Base-by-base conservation (phyloP, 2,888 invertebrate species). In the Cantharis nigra region DNA sequence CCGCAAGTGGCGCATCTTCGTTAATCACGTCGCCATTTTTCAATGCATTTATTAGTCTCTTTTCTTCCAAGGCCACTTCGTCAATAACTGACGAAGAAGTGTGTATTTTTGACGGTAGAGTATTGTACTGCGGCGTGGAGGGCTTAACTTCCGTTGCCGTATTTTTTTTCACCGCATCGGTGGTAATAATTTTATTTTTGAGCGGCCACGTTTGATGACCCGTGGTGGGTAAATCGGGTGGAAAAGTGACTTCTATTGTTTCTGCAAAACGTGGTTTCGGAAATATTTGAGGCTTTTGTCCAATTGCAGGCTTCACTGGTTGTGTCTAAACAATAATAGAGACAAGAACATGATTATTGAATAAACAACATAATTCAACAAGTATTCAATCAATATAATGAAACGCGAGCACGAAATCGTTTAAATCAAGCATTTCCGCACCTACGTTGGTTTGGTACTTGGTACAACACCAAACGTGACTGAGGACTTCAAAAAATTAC, bases 41-140 rank as follows among this genome's bases (percentile, higher is more conserved):
- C 78, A 96, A 88, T 10, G 95, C 95, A 83, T 95, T 93, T 82
- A 96, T 92, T 79, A 96, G 90, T 72, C 94, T 90, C 87, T 95
- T 95, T 86, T 96, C 95, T 85, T 95, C 95, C 28, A 94, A 90
- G n/a, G 94, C 95, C 7, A 95, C 94, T 87, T 94, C 94, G 80
- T 93, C 91, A 75, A 92, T 88, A 65, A 81, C 82, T 7, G 81
- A 79, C 82, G 75, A 82, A 82, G 76, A 82, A 81, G 75, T 79
- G 78, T 69, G 72, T 72, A 82, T 82, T 82, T 84, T 70, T 13
- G 82, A 75, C 3, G 71, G 74, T 78, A 80, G 70, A 71, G 81
- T 82, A 63, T 82, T 78, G 75, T 78, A 81, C 16, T 77, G 77
- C 7, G 73, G 76, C 10, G 72, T 76, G 9, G 76, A 72, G 13